phyloP scores from a whole-genome alignment of 2,113 vertebrate genomes.

The Otocyon megalotis region DNA sequence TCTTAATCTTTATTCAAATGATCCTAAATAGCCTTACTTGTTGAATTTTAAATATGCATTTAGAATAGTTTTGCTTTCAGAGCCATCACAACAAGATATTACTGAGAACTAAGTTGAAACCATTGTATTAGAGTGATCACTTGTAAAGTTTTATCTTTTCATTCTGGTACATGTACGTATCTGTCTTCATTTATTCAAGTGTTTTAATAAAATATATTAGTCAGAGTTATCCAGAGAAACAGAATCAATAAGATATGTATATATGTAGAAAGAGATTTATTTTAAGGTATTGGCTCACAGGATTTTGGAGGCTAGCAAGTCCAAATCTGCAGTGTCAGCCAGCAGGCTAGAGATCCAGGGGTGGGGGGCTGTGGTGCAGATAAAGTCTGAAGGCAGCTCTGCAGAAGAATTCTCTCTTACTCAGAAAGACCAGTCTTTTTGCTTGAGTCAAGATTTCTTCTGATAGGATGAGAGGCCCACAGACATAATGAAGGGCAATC shows the following conservation, averaged over 20 bases:
- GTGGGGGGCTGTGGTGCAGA: background rate
- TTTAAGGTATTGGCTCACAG: background rate
- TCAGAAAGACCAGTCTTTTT: background rate
- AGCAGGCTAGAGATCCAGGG: background rate
- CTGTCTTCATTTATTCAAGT: background rate
- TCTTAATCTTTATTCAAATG: background rate
- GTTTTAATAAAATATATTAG: background rate
- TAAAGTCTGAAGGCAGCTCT: background rate
- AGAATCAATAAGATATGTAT: background rate
- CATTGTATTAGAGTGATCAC: background rate
- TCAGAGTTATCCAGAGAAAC: background rate
- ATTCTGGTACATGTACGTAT: background rate
- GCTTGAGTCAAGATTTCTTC: background rate
- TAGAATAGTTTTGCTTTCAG: background rate
- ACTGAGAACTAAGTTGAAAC: background rate
- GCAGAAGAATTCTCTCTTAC: background rate
- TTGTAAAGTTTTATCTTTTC: background rate
- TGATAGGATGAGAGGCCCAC: background rate
- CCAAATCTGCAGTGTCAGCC: background rate
- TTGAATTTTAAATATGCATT: constrained; percentile 16
- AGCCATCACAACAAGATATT: background rate
- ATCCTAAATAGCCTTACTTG: background rate
- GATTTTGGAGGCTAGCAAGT: background rate
- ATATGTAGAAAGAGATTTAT: background rate
- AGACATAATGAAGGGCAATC: background rate